Percentiles rank a stretch among this genome's conserved stretches.
phyloP scores from a whole-genome alignment of 64 coral and sea anemone species.

The Pachyseris speciosa region DNA sequence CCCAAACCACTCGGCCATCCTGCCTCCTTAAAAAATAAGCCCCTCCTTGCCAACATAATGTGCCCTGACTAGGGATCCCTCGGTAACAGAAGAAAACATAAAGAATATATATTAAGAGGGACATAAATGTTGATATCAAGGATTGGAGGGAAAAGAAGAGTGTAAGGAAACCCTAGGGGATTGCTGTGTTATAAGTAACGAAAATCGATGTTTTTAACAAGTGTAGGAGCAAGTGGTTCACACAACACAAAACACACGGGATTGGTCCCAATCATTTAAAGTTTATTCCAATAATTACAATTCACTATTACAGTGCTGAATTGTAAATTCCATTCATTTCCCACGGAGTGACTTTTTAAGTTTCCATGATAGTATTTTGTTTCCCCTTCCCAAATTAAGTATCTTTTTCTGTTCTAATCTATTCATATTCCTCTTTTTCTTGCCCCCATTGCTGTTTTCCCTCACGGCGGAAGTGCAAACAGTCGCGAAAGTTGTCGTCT shows the following conservation, averaged over 20 bases:
- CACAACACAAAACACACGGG: background rate
- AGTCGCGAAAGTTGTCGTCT: background rate
- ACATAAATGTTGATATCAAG: too few species aligned
- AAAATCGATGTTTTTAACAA: too few species aligned
- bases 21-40: too few species aligned
- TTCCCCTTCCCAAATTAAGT: background rate
- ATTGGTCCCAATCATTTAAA: background rate
- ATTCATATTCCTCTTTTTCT: background rate
- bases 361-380: background rate
- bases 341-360: background rate
- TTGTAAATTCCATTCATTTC: background rate
- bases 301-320: background rate
- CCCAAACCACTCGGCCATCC: too few species aligned
- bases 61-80: too few species aligned
- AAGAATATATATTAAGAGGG: too few species aligned
- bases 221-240: too few species aligned
- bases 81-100: too few species aligned
- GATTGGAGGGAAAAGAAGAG: too few species aligned
- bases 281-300: conserved; percentile 11
- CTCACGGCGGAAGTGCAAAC: conserved; percentile 26
- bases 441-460: background rate
- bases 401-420: conserved; percentile 5
- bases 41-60: too few species aligned
- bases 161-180: too few species aligned
- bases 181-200: too few species aligned